phyloP scores from a whole-genome alignment of 2,888 invertebrate species.

The Drosophila mettleri region DNA sequence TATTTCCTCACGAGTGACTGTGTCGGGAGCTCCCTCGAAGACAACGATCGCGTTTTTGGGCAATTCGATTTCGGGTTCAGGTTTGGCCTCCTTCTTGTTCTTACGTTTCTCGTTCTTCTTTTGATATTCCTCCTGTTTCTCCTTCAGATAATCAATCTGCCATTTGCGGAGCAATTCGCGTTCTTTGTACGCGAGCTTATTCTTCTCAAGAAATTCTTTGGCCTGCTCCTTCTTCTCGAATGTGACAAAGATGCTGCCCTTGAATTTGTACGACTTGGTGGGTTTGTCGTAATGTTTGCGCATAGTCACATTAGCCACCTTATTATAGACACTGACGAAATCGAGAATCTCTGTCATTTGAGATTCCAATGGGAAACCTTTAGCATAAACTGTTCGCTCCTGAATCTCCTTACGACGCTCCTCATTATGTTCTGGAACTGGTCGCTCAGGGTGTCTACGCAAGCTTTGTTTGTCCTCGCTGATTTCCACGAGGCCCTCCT shows the following conservation, averaged over 20 bases:
- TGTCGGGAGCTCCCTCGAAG: constrained; percentile 87
- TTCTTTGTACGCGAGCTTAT: constrained; percentile 89
- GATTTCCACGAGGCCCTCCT: constrained; percentile 90
- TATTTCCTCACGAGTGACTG: constrained; percentile 89
- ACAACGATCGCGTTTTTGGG: constrained; percentile 91
- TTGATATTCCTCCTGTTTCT: constrained; percentile 89
- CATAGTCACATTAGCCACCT: constrained; percentile 89
- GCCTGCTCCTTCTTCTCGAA: constrained; percentile 93
- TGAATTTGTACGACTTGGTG: constrained; percentile 89
- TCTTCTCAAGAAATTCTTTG: constrained; percentile 90
- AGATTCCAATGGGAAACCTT: constrained; percentile 91
- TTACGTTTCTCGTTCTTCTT: constrained; percentile 87
- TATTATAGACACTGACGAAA: constrained; percentile 90
- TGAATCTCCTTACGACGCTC: constrained; percentile 92
- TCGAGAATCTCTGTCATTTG: constrained; percentile 90
- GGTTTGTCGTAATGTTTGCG: constrained; percentile 87
- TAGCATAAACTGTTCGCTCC: constrained; percentile 93
- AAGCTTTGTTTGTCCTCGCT: constrained; percentile 87
- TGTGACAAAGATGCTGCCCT: constrained; percentile 96
- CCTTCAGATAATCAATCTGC: constrained; percentile 89
- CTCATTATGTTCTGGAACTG: constrained; percentile 92
- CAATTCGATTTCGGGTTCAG: constrained; percentile 84
- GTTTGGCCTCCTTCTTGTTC: constrained; percentile 72
- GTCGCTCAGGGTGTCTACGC: constrained; percentile 88
- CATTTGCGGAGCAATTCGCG: constrained; percentile 88